Evolutionary conservation across 2,113 vertebrate species (phyloP), one percentile per base, ranked within the genome.

Genomic region (Raja brachyura): DNA sequence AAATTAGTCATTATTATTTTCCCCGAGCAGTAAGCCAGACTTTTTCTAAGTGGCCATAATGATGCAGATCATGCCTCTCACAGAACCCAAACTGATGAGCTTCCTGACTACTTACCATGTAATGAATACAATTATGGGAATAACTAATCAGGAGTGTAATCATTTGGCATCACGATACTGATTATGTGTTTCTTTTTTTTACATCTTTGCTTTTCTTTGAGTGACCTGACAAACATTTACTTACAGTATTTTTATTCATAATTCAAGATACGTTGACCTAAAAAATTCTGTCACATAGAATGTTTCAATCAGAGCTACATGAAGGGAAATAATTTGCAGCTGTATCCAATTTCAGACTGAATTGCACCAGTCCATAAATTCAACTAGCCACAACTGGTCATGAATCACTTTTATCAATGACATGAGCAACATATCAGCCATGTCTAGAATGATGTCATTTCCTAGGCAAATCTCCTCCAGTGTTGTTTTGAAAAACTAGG

Each of bases 101-200:
- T 92, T 92, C 90, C 90, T 92, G 90, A 92, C 31, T 39, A 92
- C 90, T 73, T 73, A 73, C 73, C 66, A 48, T 92, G 33, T 92
- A 92, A 73, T 92, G 90, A 92, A 73, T 74, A 92, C 90, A 92
- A 92, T 92, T 92, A 92, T 11, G 70, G 90, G 66, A 73, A 92
- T 74, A 92, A 92, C 90, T 92, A 92, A 92, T 92, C 66, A 92
- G 90, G 16, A 92, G 9, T 33, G 14, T 39, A 6, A 92, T 73
- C 90, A 92, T 54, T 92, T 73, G 66, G 39, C 18, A 73, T 92
- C 66, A 73, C 66, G 48, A 18, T 28, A 92, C 33, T 92, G 33
- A 92, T 92, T 73, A 92, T 73, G 39, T 92, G 68, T 54, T 92
- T 68, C 90, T 92, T 13, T 4, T 4, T 25, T 5, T 92, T 92